Evolutionary conservation across 2,113 vertebrate species (phyloP).

Genomic region (Macrotus californicus): DNA sequence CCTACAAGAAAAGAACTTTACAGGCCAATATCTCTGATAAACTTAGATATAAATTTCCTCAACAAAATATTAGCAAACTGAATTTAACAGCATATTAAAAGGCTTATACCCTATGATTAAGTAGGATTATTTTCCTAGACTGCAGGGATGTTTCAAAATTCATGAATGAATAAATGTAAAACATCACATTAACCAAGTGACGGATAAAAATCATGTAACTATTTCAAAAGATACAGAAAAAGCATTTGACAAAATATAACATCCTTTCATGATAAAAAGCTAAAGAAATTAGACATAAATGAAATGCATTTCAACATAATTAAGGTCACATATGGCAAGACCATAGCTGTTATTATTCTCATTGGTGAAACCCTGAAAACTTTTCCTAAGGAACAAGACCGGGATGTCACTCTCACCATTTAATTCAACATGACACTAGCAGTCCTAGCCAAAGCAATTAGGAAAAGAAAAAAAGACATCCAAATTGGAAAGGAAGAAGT

Average conservation of each 20-base stretch:
- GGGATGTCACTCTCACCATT: not conserved
- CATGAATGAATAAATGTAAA: not conserved
- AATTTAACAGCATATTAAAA: not conserved
- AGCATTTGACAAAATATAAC: not conserved
- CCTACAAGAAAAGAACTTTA: not conserved
- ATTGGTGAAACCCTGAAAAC: not conserved
- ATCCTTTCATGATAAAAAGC: not conserved
- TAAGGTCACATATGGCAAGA: not conserved
- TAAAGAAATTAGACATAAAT: not conserved
- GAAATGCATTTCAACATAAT: not conserved
- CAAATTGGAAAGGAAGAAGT: not conserved
- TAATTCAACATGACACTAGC: not conserved
- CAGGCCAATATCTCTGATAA: not conserved
- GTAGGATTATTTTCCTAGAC: not conserved
- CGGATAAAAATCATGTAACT: not conserved
- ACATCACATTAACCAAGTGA: not conserved
- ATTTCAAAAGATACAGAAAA: not conserved
- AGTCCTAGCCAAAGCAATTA: not conserved
- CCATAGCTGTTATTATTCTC: not conserved
- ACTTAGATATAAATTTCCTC: not conserved
- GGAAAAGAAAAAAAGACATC: not conserved
- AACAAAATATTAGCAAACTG: not conserved
- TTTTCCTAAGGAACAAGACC: not conserved
- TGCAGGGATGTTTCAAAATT: not conserved
- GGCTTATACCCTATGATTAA: not conserved